These are phyloP conservation scores for Clistopyga incitator DNA, from an alignment of 2,888 invertebrate genomes.

Conservation along the genomic window DNA sequence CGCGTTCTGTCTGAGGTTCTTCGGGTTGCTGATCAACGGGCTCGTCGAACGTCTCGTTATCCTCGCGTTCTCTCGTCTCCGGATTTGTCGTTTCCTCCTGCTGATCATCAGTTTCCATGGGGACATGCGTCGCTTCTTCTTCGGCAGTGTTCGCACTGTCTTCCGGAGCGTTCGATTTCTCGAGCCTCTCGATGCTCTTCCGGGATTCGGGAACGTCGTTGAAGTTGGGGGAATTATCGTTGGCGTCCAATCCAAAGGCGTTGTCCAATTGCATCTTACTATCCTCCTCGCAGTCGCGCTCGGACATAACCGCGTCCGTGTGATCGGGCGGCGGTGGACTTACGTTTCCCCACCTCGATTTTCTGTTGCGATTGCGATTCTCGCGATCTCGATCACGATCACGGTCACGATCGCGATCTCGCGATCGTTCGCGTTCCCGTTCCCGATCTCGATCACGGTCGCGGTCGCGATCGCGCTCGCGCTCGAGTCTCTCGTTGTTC, in stretches of 20 bases:
- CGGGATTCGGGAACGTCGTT: background rate
- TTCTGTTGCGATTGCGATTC: constrained; percentile 78
- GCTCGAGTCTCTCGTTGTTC: constrained; percentile 51
- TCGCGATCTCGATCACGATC: constrained; percentile 35
- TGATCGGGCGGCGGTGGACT: constrained; percentile 73
- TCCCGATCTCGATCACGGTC: constrained; percentile 33
- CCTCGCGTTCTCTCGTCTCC: constrained; percentile 25
- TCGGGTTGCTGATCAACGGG: background rate
- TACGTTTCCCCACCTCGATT: constrained; percentile 75
- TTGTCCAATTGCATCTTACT: constrained; percentile 57
- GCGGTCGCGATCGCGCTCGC: constrained; percentile 43
- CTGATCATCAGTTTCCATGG: constrained; percentile 22
- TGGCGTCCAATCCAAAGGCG: constrained; percentile 43
- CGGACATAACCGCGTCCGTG: constrained; percentile 49
- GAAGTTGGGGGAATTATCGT: constrained; percentile 20
- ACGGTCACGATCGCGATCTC: constrained; percentile 50
- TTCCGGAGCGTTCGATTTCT: background rate
- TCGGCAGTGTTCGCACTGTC: background rate
- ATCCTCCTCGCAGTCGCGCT: constrained; percentile 62
- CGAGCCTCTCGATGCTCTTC: constrained; percentile 16
- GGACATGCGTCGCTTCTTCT: background rate
- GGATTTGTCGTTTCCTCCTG: background rate
- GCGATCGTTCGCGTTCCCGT: constrained; percentile 51
- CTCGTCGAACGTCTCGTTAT: constrained; percentile 36
- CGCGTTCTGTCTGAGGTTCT: background rate